Evolutionary conservation across 2,797 vertebrate genomes (phyloP), one percentile per base, ranked within the genome.

Genomic region (Mormyrops boulengeri): DNA sequence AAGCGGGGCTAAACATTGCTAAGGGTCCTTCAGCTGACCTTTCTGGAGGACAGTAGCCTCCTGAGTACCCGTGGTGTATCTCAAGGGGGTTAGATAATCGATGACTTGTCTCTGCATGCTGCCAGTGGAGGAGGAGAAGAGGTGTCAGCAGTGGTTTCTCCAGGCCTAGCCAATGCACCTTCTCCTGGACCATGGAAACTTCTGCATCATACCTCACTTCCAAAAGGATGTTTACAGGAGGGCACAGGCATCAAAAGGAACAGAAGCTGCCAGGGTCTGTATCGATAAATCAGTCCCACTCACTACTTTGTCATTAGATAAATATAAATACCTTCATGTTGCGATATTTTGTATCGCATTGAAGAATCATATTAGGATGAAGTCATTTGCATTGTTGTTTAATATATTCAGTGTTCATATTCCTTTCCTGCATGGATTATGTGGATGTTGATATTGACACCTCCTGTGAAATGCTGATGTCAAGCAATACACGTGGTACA

Each of bases 1-100:
- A 47, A 82, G 19, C 38, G 8, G 1, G 3, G 41, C 38, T 82
- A 82, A 82, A 4, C 77, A 82, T 82, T 17, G 77, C 77, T 82
- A 82, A 47, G 77, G 77, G 77, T 82, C 77, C 77, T 47, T 82
- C 77, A 82, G 77, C 17, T 47, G 41, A 82, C 77, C 77, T 82
- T 47, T 82, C 38, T 82, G 19, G 3, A 19, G 77, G 12, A n/a
- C 77, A 82, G 77, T n/a, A 82, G 17, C 77, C 17, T 44, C n/a
- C 38, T 82, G 41, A 82, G 41, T 47, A 47, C 41, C 77, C 41
- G 8, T 2, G 19, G 77, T 41, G 30, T 44, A 34, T 73, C 66
- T 17, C 30, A 38, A 73, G 34, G 66, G 12, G 14, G 12, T 73
- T 73, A 82, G 77, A 44, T 82, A 82, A 82, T 82, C 77, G 41